Percentiles rank a stretch among this genome's conserved stretches.
phyloP scores from a whole-genome alignment of 2,113 vertebrate species.

The Pelmatolapia mariae region DNA sequence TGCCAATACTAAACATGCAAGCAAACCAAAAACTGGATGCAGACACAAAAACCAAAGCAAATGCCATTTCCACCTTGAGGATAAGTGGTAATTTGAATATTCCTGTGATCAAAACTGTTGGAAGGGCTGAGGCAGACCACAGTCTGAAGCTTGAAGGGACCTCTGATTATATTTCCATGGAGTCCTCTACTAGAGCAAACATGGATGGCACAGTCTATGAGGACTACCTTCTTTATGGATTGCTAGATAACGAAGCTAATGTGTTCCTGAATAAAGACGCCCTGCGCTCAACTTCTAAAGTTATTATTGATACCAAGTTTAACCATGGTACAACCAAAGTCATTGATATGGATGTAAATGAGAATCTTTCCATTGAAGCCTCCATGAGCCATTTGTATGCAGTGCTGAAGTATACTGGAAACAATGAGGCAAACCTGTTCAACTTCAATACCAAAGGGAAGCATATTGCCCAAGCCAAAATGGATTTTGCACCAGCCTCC shows the following conservation, averaged over 20 bases:
- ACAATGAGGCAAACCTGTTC: constrained; percentile 64
- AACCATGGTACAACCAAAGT: constrained; percentile 55
- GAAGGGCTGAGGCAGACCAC: constrained; percentile 68
- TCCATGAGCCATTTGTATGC: constrained; percentile 71
- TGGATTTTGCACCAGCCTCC: constrained; percentile 72
- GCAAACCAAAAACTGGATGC: constrained; percentile 81
- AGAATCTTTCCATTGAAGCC: constrained; percentile 79
- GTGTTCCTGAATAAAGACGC: constrained; percentile 77
- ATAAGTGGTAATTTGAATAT: constrained; percentile 73
- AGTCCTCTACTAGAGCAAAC: constrained; percentile 68
- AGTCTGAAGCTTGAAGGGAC: constrained; percentile 77
- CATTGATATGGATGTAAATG: constrained; percentile 74
- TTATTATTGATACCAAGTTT: constrained; percentile 68
- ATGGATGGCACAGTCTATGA: constrained; percentile 71
- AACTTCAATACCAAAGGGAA: constrained; percentile 67
- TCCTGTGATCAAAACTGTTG: constrained; percentile 66
- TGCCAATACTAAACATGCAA: constrained; percentile 71
- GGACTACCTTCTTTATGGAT: constrained; percentile 68
- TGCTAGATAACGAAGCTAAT: constrained; percentile 73
- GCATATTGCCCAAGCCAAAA: constrained; percentile 71
- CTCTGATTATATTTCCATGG: constrained; percentile 75
- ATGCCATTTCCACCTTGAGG: constrained; percentile 69
- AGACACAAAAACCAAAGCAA: constrained; percentile 76
- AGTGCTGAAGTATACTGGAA: constrained; percentile 70
- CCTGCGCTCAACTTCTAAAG: constrained; percentile 73